Evolutionary conservation across 2,113 vertebrate species (phyloP).

Genomic region (Pavo muticus): DNA sequence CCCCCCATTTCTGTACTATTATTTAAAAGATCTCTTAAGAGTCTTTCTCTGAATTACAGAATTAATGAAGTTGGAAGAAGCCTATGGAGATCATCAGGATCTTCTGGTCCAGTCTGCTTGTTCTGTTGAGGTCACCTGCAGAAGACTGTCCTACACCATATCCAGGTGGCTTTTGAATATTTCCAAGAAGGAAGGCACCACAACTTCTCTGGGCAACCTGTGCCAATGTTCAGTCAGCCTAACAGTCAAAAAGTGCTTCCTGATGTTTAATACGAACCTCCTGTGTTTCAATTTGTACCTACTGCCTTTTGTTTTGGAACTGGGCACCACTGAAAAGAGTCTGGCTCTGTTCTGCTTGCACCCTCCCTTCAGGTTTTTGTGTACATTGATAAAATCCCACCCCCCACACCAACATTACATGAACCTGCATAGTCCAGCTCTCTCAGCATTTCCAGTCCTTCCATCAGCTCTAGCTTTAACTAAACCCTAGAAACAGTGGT

Average conservation of each 20-base stretch:
- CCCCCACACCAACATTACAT: not conserved
- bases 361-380: not conserved
- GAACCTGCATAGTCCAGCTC: not conserved
- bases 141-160: not conserved
- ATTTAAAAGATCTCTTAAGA: no score
- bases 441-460: not conserved
- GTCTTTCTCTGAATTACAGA: no score
- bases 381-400: not conserved
- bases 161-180: not conserved
- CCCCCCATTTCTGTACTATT: no score
- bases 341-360: not conserved
- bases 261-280: no score
- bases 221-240: no score
- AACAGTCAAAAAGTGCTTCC: no score
- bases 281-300: no score
- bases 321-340: not conserved
- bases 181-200: not conserved
- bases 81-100: not conserved
- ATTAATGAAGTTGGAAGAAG: not conserved
- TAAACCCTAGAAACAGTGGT: not conserved
- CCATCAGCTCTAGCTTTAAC: not conserved
- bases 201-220: not conserved
- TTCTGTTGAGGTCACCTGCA: not conserved
- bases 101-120: not conserved
- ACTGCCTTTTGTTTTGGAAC: not conserved